Conservation (phyloP, 2,797 vertebrate species). For the Harpagifer antarcticus region DNA sequence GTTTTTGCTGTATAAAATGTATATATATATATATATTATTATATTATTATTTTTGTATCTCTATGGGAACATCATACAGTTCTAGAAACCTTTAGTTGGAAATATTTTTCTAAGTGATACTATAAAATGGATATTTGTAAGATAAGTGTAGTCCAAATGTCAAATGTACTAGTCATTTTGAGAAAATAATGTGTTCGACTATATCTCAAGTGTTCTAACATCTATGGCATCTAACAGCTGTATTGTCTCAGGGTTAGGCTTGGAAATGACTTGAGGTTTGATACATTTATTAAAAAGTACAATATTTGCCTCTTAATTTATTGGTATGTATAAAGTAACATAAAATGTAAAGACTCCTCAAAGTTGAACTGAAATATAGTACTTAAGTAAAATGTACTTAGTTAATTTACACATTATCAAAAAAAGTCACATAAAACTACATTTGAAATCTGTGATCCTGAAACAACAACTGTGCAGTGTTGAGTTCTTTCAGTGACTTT, state of each 20-base stretch:
- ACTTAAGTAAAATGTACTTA: neutral
- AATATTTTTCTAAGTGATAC: too few relatives aligned
- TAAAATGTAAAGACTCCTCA: neutral
- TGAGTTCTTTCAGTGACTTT: slow-evolving; percentile 37
- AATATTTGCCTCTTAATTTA: neutral
- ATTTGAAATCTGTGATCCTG: slow-evolving; percentile 2
- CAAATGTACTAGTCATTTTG: too few relatives aligned
- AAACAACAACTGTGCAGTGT: slow-evolving; percentile 18
- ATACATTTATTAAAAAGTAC: neutral
- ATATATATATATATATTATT: too few relatives aligned
- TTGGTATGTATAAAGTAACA: neutral
- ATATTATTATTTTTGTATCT: too few relatives aligned
- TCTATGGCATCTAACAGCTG: too few relatives aligned
- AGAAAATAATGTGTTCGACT: too few relatives aligned
- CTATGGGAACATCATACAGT: too few relatives aligned
- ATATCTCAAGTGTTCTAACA: too few relatives aligned
- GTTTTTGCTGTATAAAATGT: too few relatives aligned
- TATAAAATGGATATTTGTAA: too few relatives aligned
- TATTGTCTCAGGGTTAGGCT: neutral
- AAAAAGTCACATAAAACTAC: slow-evolving; percentile 21
- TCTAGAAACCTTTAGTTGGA: too few relatives aligned
- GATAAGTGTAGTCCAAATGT: too few relatives aligned
- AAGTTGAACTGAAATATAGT: neutral
- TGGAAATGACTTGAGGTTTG: neutral
- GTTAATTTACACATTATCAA: slow-evolving; percentile 5